Evolutionary conservation across 2,888 invertebrate species (phyloP), one percentile per base, ranked within the genome.

Genomic region (Napeogenes sylphis): DNA sequence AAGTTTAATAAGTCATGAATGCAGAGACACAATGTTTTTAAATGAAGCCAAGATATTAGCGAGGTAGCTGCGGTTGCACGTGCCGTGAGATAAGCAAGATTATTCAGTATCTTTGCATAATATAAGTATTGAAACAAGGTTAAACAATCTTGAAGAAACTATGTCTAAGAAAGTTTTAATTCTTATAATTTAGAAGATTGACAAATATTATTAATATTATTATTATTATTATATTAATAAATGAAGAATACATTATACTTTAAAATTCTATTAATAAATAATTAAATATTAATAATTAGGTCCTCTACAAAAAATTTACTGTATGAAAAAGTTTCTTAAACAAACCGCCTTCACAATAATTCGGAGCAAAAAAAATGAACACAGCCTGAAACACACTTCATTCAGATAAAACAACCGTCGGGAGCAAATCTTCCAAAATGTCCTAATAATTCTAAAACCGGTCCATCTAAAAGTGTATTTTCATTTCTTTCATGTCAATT

Each of bases 401-500:
- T 42, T 42, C 10, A 42, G 42, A 32, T 61, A 66, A 59, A 59
- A 61, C 21, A 21, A 21, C 21, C 21, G 21, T 21, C 21, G 21
- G 59, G 61, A 59, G 58, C 21, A 64, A 21, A 21, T 21, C 35
- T 55, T 51, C 55, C 47, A 55, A 64, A 56, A 66, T 55, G 35
- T 33, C 63, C 58, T 59, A 57, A 59, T 55, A 46, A n/a, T 45
- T 59, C 57, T 59, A 21, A 65, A 56, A 56, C 53, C 45, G 56
- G 54, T 56, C 57, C 45, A 61, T 21, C 21, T 21, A 58, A 61
- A 66, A 61, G 64, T 56, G 55, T 62, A 60, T 58, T 59, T 61
- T 57, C 67, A 59, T 66, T 68, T 61, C 68, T 66, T 70, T 69
- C 67, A 71, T 60, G 70, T 70, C 70, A 68, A 59, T 58, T 58